Evolutionary conservation across 2,113 vertebrate genomes (phyloP), one percentile per base, ranked within the genome.

Genomic region (Choloepus hoffmanni): DNA sequence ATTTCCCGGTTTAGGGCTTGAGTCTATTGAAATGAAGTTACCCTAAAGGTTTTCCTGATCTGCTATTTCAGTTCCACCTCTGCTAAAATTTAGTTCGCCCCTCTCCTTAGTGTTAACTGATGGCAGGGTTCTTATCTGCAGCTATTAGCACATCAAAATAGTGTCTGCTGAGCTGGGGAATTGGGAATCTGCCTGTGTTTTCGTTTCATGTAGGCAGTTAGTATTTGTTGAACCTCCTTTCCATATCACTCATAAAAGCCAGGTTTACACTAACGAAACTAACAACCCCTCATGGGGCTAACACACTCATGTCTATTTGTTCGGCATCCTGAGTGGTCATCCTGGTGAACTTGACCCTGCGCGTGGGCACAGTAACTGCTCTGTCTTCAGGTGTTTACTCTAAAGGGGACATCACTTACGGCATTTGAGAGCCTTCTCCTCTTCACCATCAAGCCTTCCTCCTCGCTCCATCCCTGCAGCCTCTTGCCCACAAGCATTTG

Each of bases 71-170:
- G 19, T 95, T 82, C 14, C 14, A 30, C 7, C 19, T 18, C 67
- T 33, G 36, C 36, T 67, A 60, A 82, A n/a, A 82, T 77, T 70
- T 63, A 82, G 45, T 86, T 82, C 77, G 76, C 43, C 53, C 53
- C 26, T 77, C 30, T 93, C 30, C n/a, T 43, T 68, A 7, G 14
- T 28, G 43, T 70, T 70, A 85, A 45, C 48, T 30, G 30, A 88
- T 78, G 89, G 26, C 23, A 3, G 5, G 28, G 33, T 65, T 68
- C 48, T 93, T 78, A 77, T 62, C 43, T 63, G 45, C 13, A 83
- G 76, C 26, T 94, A 68, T 94, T 85, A 84, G 53, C 86, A 90
- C 65, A 84, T 81, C 43, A 55, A 83, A 90, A 81, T 81, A 24
- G 24, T 90, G 43, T 96, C n/a, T 67, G 36, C 40, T 89, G 23